Evolutionary conservation across 23 tunicate genomes (phyloP).

Genomic region (Ciona savignyi): DNA sequence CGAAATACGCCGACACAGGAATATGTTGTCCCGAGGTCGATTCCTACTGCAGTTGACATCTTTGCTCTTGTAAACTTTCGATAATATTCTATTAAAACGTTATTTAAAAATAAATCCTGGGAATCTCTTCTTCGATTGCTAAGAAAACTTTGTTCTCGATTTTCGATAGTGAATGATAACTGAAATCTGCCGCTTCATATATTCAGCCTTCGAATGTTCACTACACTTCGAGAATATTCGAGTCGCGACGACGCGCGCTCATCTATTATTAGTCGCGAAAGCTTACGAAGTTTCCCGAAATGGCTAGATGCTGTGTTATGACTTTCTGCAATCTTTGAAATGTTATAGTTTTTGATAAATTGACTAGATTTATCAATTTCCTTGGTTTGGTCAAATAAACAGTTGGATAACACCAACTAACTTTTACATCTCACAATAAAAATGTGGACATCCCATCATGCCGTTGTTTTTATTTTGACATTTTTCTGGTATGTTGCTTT

Average conservation of each 20-base stretch:
- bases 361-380: no score
- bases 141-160: no score
- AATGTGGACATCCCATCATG: slow-evolving; percentile 37
- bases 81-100: not conserved
- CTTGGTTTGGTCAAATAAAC: no score
- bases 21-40: slow-evolving; percentile 85
- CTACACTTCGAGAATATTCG: not conserved
- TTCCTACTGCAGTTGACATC: slow-evolving; percentile 68
- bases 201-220: not conserved
- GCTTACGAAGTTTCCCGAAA: not conserved
- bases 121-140: no score
- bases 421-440: not conserved
- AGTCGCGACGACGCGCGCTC: not conserved
- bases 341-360: no score
- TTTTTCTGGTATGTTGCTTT: slow-evolving; percentile 27
- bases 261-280: not conserved
- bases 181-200: not conserved
- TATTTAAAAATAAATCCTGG: no score
- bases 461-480: slow-evolving; percentile 38
- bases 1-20: slow-evolving; percentile 75
- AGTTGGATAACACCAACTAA: no score
- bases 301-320: not conserved
- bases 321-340: no score
- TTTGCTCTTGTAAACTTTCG: not conserved
- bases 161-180: no score